Evolutionary conservation across 2,113 vertebrate genomes (phyloP), one percentile per base, ranked within the genome.

Genomic region (Rallus limicola): DNA sequence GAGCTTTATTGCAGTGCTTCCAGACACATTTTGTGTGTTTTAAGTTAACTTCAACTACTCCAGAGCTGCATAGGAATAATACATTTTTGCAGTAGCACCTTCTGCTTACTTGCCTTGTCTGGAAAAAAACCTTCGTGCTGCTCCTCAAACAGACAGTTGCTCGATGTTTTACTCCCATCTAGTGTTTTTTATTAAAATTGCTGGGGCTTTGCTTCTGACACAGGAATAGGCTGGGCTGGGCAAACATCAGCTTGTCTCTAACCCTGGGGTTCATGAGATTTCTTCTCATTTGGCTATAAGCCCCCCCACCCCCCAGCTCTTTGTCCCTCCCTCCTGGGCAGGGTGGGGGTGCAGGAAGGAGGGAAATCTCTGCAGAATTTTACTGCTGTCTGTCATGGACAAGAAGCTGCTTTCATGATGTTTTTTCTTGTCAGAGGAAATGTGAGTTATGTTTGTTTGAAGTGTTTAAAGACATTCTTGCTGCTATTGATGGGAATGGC

Each of bases 151-250:
- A 82, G 69, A 24, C 70, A n/a, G 91, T 96, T 90, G 44, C 74
- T 92, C 26, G 86, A 83, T 92, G 80, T 89, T 95, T 88, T 96
- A 93, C 95, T 97, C 62, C 97, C 97, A 96, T 94, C 97, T 97
- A 97, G 95, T 97, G 97, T 58, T 82, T 92, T 55, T 63, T 94
- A 53, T 88, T 84, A 89, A 86, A 95, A 97, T 80, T 97, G 94
- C 96, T 67, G 16, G n/a, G 69, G 26, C 68, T 93, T 50, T 64
- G 65, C 40, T 74, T 62, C 64, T 85, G 38, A 10, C 26, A 20
- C 13, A 14, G n/a, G 21, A 42, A 29, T 56, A 52, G 19, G 10
- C 31, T 77, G 33, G 34, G 34, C 68, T 70, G 44, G 48, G 53
- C 36, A 42, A 70, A 44, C 5, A 20, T 40, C 17, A 40, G 25